phyloP scores from a whole-genome alignment of 2,113 vertebrate genomes.

The Tenrec ecaudatus region DNA sequence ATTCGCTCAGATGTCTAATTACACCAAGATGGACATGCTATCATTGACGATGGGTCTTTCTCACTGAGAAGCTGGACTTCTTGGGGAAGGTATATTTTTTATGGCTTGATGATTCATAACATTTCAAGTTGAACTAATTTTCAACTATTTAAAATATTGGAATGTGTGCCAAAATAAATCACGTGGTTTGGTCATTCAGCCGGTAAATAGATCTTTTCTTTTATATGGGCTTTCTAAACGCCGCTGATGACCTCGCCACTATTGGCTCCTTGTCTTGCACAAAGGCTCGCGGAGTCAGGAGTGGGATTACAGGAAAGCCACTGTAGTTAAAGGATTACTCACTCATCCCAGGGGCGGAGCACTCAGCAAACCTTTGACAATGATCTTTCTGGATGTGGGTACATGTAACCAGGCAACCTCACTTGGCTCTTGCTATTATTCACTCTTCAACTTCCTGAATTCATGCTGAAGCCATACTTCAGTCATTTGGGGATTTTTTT shows the following conservation, averaged over 20 bases:
- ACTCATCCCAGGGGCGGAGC: not conserved
- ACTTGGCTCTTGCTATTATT: not conserved
- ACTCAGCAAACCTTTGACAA: conserved; percentile 10
- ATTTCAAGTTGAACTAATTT: conserved; percentile 63
- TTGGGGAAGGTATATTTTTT: conserved; percentile 38
- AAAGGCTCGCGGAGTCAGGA: conserved; percentile 26
- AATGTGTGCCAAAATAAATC: conserved; percentile 45
- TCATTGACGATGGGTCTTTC: conserved; percentile 59
- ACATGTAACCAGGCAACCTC: not conserved
- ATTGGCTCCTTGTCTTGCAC: not conserved
- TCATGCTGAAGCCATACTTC: not conserved
- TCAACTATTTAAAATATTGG: conserved; percentile 26
- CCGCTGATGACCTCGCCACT: not conserved
- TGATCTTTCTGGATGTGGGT: not conserved
- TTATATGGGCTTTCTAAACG: conserved; percentile 9
- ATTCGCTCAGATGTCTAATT: conserved; percentile 49
- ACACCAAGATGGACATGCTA: conserved; percentile 49
- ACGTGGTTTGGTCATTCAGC: conserved; percentile 52
- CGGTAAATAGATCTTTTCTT: conserved; percentile 2
- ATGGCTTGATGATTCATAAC: conserved; percentile 46
- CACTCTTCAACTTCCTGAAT: not conserved
- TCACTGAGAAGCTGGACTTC: conserved; percentile 40
- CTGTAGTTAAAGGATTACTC: not conserved
- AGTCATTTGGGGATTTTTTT: not conserved
- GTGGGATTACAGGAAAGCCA: not conserved